phyloP scores from a whole-genome alignment of 2,888 invertebrate species.

The Nephrotoma appendiculata region DNA sequence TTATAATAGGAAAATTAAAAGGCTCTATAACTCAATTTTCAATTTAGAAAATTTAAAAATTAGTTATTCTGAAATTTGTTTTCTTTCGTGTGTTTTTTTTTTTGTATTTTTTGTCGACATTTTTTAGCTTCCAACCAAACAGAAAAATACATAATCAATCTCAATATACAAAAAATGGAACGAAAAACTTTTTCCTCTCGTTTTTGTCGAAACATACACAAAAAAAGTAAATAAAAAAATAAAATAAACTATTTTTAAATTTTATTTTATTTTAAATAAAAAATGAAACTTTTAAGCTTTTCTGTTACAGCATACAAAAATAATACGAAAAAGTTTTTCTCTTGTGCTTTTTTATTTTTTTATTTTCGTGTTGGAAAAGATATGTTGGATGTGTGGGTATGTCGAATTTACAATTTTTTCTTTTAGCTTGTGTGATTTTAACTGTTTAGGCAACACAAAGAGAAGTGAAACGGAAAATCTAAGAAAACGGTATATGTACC shows the following conservation, averaged over 20 bases:
- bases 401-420: not conserved
- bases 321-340: not conserved
- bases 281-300: not conserved
- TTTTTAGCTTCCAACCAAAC: not conserved
- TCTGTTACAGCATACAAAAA: not conserved
- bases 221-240: not conserved
- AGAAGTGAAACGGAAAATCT: not conserved
- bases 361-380: not conserved
- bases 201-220: not conserved
- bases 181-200: not conserved
- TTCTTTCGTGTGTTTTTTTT: not conserved
- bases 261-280: not conserved
- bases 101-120: not conserved
- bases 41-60: not conserved
- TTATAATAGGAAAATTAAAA: not conserved
- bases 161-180: not conserved
- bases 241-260: not conserved
- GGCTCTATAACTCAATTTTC: not conserved
- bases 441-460: not conserved
- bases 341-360: not conserved
- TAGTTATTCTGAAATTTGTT: not conserved
- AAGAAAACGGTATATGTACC: not conserved
- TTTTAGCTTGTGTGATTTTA: not conserved
- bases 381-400: not conserved
- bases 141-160: not conserved